Evolutionary conservation across 2,797 vertebrate genomes (phyloP).

Genomic region (Mormyrus hasselquistii): DNA sequence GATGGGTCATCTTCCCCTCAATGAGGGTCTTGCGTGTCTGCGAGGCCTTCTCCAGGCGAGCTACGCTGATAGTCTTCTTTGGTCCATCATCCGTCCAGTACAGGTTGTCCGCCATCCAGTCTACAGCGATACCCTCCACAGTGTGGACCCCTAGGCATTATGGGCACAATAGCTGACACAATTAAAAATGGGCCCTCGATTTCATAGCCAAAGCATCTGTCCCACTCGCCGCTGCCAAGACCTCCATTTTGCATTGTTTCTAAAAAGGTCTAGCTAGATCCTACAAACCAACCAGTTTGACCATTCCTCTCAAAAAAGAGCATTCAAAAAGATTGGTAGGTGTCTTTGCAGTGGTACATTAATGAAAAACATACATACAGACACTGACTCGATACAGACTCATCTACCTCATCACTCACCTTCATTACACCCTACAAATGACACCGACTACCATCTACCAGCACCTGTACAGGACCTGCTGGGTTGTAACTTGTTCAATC

Average conservation of each 20-base stretch:
- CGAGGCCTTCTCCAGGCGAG: slow-evolving; percentile 87
- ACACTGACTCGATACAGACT: not conserved
- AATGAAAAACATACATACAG: not conserved
- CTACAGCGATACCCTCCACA: slow-evolving; percentile 90
- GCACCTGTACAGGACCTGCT: not conserved
- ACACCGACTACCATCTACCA: not conserved
- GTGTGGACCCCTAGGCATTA: slow-evolving; percentile 80
- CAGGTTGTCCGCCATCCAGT: slow-evolving; percentile 97
- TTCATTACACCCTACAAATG: not conserved
- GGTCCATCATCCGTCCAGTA: slow-evolving; percentile 97
- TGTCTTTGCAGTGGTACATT: not conserved
- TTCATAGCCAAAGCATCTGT: not conserved
- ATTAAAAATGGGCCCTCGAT: not conserved
- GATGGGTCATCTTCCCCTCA: slow-evolving; percentile 95
- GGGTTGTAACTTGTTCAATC: not conserved
- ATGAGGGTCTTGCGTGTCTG: slow-evolving; percentile 90
- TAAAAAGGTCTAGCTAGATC: not conserved
- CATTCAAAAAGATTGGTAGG: not conserved
- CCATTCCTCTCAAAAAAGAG: not conserved
- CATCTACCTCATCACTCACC: not conserved
- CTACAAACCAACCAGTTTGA: not conserved
- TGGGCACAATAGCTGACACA: not conserved
- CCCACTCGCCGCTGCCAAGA: not conserved
- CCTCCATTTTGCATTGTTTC: not conserved
- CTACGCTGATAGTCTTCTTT: slow-evolving; percentile 93